Evolutionary conservation across 1,140 invertebrate genomes (phyloP), one percentile per base, ranked within the genome.

Genomic region (Brachionus paranguensis): DNA sequence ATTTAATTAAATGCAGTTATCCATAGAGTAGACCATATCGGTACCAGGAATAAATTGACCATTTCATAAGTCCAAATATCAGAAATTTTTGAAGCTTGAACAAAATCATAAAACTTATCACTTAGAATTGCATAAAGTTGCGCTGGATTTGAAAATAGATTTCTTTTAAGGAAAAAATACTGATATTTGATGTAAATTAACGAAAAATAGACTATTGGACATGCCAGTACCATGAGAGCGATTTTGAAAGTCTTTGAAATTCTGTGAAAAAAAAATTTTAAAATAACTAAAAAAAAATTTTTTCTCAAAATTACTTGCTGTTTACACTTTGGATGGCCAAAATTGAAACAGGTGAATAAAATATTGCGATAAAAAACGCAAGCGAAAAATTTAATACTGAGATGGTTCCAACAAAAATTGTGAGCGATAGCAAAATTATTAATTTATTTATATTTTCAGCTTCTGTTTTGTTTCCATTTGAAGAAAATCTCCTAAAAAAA

Each of bases 361-460:
- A 60, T 4, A 81, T 20, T 64, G 78, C 50, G 4, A 81, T 37
- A 20, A 81, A 64, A 60, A 81, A 81, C 27, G 78, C 2, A 10
- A 81, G 33, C 0, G 78, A 81, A 68, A 81, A 64, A 17, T 81
- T 81, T 37, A 81, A 17, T 12, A 81, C 12, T 45, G 78, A 81
- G 11, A 81, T 64, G 8, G 78, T 68, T 43, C 78, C 78, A 4
- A 68, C 50, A 68, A 81, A 81, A 45, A 81, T 81, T 24, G 43
- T 43, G 1, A 81, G 33, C 2, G 7, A 27, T 24, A 81, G 43
- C 14, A 68, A n/a, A 33, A 64, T 64, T 1, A 81, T 64, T 10
- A 81, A 27, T 41, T 47, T 60, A 7, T 20, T 24, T 17, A 81
- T 43, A 41, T 81, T 60, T 68, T 81, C 72, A 33, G 27, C 47